These are phyloP conservation scores for Trachelipus rathkii DNA, from an alignment of 1,140 invertebrate genomes.

Conservation along the genomic window DNA sequence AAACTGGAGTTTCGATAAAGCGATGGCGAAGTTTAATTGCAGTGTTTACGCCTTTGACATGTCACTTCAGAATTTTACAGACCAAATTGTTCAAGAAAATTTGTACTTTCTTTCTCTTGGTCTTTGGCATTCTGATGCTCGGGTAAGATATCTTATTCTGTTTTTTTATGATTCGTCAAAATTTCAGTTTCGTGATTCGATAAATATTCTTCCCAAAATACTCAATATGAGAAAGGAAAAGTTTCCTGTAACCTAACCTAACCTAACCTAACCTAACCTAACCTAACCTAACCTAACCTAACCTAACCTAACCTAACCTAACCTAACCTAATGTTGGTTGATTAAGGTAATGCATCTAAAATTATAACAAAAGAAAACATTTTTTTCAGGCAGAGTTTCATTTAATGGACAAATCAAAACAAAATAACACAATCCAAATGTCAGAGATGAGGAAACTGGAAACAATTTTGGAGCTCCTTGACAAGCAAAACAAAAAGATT, in stretches of 20 bases:
- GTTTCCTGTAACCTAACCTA: too few relatives aligned
- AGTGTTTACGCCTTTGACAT: not conserved
- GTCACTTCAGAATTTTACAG: not conserved
- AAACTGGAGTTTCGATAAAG: not conserved
- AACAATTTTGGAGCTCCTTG: not conserved
- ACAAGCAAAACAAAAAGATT: not conserved
- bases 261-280: too few relatives aligned
- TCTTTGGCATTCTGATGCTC: not conserved
- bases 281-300: too few relatives aligned
- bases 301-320: too few relatives aligned
- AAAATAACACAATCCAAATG: not conserved
- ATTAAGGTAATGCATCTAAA: too few relatives aligned
- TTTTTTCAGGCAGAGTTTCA: conserved; percentile 1
- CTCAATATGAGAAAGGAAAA: too few relatives aligned
- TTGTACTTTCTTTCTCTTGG: not conserved
- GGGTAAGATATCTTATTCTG: not conserved
- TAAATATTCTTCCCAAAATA: too few relatives aligned
- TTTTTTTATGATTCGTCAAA: too few relatives aligned
- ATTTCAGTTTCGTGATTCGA: too few relatives aligned
- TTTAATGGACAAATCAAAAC: not conserved
- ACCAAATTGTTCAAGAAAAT: not conserved
- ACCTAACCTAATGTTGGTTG: too few relatives aligned
- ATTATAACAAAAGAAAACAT: too few relatives aligned
- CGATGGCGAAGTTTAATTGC: not conserved
- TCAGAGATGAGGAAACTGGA: not conserved